Base-by-base conservation (phyloP, 1,140 invertebrate genomes). In the Rhynchophorus ferrugineus region DNA sequence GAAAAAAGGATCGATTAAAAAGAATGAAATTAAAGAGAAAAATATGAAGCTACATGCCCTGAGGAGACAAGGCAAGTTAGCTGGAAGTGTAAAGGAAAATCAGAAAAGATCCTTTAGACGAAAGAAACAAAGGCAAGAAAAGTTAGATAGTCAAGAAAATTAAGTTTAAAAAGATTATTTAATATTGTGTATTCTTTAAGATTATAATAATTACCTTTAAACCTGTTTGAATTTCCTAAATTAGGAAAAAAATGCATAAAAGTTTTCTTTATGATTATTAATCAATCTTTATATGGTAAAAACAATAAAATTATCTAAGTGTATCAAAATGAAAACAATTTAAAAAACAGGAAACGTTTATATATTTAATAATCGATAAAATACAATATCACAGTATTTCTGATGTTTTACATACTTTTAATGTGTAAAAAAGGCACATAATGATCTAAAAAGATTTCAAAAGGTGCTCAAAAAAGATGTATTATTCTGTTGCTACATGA, bases 11-110 rank as follows among this genome's bases (percentile, higher is more conserved):
- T 46, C 62, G 2, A 58, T 62, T 1, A 68, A 59, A 54, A 68
- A 67, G 49, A 68, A 66, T 43, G 58, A 69, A 44, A 51, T 69
- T 3, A 60, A 71, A 48, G 67, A 61, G 2, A 76, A 76, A 52
- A 76, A 74, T 58, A 65, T 71, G 8, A 75, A 75, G 57, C 59
- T 73, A 3, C 63, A 72, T 49, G 71, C 68, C 0, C 61, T 76
- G 58, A 63, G 71, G 17, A 71, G 70, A 42, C 57, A 68, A 35
- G 73, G 73, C 9, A 66, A 68, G 41, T 54, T 75, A 6, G 59
- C 63, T 18, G 72, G 72, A 9, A 71, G 70, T 44, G 54, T 61
- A 3, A 67, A 70, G 44, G 45, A 67, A 21, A 59, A 59, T 17
- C 63, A 72, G 42, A 70, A 69, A 46, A 61, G 71, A 18, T 66